These are phyloP conservation scores for Sepioteuthis lessoniana DNA, from an alignment of 2,888 invertebrate genomes.

Conservation along the genomic window DNA sequence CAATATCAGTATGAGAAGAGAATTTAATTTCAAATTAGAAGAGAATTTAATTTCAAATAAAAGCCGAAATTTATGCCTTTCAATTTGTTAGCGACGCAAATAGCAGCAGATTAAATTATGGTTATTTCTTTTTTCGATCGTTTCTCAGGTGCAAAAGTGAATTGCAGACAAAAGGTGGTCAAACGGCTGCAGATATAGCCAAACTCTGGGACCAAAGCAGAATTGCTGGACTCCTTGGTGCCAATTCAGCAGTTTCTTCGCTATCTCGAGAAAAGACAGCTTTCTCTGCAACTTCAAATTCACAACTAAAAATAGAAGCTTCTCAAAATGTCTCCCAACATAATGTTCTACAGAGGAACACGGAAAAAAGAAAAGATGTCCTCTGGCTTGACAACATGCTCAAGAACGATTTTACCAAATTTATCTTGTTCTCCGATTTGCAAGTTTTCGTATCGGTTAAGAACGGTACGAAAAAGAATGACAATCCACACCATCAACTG, in stretches of 20 bases:
- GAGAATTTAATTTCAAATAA: no score
- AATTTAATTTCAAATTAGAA: no score
- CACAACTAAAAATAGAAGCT: constrained; percentile 58
- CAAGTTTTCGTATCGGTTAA: constrained; percentile 59
- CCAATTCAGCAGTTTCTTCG: not conserved
- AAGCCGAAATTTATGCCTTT: no score
- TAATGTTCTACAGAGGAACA: constrained; percentile 68
- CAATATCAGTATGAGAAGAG: no score
- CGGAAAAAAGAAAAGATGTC: constrained; percentile 69
- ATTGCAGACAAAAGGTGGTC: constrained; percentile 70
- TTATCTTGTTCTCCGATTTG: constrained; percentile 68
- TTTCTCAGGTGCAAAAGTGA: constrained; percentile 66
- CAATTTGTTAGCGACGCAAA: no score
- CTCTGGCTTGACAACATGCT: constrained; percentile 66
- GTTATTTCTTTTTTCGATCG: not conserved
- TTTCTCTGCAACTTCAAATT: not conserved
- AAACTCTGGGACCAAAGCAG: constrained; percentile 72
- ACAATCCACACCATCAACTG: constrained; percentile 57
- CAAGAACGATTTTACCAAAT: constrained; percentile 62
- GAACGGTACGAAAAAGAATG: constrained; percentile 53
- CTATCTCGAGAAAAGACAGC: not conserved
- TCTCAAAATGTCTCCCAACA: constrained; percentile 69
- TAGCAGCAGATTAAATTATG: not conserved
- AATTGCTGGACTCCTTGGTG: constrained; percentile 59
- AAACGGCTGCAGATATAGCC: constrained; percentile 73